Percentiles rank a stretch among this genome's conserved stretches.
Conservation (phyloP, 2,113 vertebrate species). For the Petroica traversi region DNA sequence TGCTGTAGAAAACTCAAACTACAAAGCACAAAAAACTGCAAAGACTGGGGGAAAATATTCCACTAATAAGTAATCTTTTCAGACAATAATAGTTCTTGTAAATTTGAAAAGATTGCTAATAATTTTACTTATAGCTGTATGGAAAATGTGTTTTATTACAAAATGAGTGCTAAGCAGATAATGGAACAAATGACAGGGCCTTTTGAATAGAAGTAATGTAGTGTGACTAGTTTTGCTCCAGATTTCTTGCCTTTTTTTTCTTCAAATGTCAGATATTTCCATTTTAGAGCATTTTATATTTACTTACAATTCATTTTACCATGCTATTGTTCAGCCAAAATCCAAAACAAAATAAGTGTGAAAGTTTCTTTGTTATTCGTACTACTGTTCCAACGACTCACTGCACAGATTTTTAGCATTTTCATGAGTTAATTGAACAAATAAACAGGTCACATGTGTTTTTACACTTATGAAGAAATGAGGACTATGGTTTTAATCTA, state of each 20-base stretch:
- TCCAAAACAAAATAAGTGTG: neutral
- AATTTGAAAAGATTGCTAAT: neutral
- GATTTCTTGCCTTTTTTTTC: neutral
- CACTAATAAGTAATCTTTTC: neutral
- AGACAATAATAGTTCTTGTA: neutral
- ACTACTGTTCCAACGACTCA: neutral
- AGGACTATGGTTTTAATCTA: neutral
- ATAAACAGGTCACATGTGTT: neutral
- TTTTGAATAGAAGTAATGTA: neutral
- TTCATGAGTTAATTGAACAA: neutral
- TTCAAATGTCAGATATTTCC: neutral
- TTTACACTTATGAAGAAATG: neutral
- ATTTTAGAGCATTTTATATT: neutral
- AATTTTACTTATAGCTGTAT: neutral
- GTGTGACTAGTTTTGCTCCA: neutral
- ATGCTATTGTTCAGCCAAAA: neutral
- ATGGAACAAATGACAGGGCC: neutral
- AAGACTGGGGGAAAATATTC: neutral
- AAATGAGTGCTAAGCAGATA: neutral
- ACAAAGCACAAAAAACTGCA: neutral
- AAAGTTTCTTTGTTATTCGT: neutral
- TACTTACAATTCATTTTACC: neutral
- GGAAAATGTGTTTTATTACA: neutral
- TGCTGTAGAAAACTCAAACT: neutral
- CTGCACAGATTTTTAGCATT: neutral